Evolutionary conservation across 2,888 invertebrate genomes (phyloP), one percentile per base, ranked within the genome.

Genomic region (Conops quadrifasciatus): DNA sequence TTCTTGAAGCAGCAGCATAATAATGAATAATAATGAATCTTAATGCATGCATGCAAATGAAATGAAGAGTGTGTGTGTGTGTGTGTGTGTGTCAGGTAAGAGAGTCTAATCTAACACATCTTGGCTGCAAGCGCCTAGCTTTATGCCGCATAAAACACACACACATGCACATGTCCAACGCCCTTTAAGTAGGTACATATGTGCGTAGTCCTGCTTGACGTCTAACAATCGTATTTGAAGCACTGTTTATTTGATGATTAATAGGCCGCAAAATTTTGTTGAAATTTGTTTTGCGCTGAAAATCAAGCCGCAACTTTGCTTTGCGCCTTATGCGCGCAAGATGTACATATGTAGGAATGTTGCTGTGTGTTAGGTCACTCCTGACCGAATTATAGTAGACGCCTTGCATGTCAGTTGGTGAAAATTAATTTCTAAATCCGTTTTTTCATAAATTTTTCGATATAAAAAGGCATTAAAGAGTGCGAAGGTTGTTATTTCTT

Each of bases 11-110:
- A 66, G 24, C 53, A 36, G 24, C 66, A 66, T 15, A 53, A 51
- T 36, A 66, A 66, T 66, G 53, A 66, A 56, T 66, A 66, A 66
- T 36, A 66, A 53, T 30, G 66, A 53, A 36, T 15, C 56, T 43
- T 21, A 56, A 66, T 24, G 51, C 66, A 66, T 16, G 62, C 19
- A 19, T 13, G 53, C 9, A 28, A 16, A 58, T 21, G 47, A 13
- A 45, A 56, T 56, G 21, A 24, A 56, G 26, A 24, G 15, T 56
- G 11, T 13, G 4, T 56, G 24, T 26, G 13, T 56, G 21, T 11
- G 13, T 11, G 24, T n/a, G 7, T 1, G 1, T 15, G 5, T 13
- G 19, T 13, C 13, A 24, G 26, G n/a, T 56, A 16, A 24, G 24
- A 24, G 56, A 16, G 21, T 56, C 21, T 56, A 24, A 24, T 24